These are phyloP conservation scores for Denticeps clupeoides DNA, from an alignment of 2,797 vertebrate genomes.

Conservation along the genomic window DNA sequence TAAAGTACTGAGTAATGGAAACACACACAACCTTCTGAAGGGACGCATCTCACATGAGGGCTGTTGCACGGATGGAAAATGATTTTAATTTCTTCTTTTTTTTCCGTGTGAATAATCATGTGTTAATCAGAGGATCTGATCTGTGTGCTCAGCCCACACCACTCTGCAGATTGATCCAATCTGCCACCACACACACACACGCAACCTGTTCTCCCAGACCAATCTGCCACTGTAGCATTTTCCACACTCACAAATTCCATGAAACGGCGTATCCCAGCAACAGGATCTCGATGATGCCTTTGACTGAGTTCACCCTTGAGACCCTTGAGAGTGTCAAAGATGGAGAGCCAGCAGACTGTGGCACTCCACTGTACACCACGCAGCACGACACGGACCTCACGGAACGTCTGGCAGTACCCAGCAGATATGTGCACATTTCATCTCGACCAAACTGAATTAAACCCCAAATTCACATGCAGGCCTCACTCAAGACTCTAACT, in stretches of 20 bases:
- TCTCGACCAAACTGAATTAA: too few relatives aligned
- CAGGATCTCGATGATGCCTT: conserved; percentile 18
- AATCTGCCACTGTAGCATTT: conserved; percentile 17
- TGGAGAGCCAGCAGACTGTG: not conserved
- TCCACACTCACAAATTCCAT: conserved; percentile 18
- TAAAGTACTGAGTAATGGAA: too few relatives aligned
- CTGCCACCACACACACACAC: too few relatives aligned
- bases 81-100: not conserved
- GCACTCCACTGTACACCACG: not conserved
- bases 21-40: not conserved
- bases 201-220: conserved; percentile 13
- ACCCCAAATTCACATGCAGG: too few relatives aligned
- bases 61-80: not conserved
- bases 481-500: too few relatives aligned
- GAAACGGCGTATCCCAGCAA: conserved; percentile 27
- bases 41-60: not conserved
- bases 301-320: not conserved
- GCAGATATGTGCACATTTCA: too few relatives aligned
- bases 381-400: too few relatives aligned
- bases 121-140: conserved; percentile 9
- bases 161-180: too few relatives aligned
- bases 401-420: too few relatives aligned
- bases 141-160: conserved; percentile 10
- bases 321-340: not conserved
- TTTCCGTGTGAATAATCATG: conserved; percentile 8